These are phyloP conservation scores for Gallinago stenura DNA, from an alignment of 2,797 vertebrate species.

Conservation along the genomic window DNA sequence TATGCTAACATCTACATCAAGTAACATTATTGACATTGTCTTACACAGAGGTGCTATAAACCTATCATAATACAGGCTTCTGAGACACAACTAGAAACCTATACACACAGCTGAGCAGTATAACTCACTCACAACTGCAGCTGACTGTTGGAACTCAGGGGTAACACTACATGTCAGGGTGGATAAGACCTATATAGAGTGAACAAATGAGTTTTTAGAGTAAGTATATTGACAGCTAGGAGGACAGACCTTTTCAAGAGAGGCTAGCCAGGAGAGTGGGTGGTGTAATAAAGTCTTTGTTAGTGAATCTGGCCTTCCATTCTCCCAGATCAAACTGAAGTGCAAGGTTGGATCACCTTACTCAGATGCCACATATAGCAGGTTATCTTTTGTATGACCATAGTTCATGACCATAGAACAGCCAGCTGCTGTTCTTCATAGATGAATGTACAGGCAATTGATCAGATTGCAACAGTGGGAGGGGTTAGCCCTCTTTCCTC, in stretches of 20 bases:
- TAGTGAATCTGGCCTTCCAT: not conserved
- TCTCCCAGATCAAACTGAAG: not conserved
- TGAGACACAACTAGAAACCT: not conserved
- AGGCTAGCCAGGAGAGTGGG: not conserved
- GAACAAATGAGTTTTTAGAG: not conserved
- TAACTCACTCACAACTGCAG: not conserved
- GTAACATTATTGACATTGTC: not conserved
- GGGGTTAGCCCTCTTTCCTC: not conserved
- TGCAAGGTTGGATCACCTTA: not conserved
- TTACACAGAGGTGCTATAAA: not conserved
- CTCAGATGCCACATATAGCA: not conserved
- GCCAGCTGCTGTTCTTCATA: not conserved
- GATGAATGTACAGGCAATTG: not conserved
- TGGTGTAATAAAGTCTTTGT: not conserved
- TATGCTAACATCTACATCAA: not conserved
- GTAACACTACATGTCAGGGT: not conserved
- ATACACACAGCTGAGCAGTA: not conserved
- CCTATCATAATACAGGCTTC: not conserved
- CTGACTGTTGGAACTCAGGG: not conserved
- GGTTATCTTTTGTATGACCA: not conserved
- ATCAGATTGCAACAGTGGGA: not conserved
- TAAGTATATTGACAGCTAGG: not conserved
- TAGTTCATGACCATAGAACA: not conserved
- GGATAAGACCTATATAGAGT: not conserved
- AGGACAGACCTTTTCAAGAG: not conserved